Evolutionary conservation across 2,797 vertebrate species (phyloP).

Genomic region (Remorina albescens): DNA sequence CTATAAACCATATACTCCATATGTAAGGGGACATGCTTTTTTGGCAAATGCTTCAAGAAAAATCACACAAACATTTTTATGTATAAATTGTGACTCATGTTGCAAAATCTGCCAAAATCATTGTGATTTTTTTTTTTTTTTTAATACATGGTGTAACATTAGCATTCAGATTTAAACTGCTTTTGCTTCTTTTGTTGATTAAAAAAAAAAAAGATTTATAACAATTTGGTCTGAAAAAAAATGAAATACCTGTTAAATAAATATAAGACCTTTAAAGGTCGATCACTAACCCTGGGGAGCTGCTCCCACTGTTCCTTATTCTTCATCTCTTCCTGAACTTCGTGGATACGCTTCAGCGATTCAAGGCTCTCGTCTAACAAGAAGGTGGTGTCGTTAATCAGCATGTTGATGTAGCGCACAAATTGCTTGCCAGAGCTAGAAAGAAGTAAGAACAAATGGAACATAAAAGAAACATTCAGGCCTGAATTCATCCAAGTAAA

Average conservation of each 20-base stretch:
- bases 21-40: no score
- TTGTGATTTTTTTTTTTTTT: no score
- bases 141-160: no score
- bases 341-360: conserved; percentile 98
- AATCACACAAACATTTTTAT: no score
- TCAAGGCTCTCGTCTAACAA: conserved; percentile 98
- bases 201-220: no score
- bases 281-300: conserved; percentile 91
- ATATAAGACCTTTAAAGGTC: not conserved
- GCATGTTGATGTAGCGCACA: conserved; percentile 99
- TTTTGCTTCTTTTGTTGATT: no score
- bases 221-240: not conserved
- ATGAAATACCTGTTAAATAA: not conserved
- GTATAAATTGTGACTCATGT: no score
- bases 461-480: conserved; percentile 9
- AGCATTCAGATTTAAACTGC: no score
- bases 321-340: conserved; percentile 99
- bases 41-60: no score
- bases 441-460: conserved; percentile 14
- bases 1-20: no score
- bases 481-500: conserved; percentile 7
- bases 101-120: no score
- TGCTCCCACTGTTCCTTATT: conserved; percentile 98
- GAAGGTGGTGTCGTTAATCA: conserved; percentile 99
- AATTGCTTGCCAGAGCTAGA: conserved; percentile 98